These are phyloP conservation scores for Fregata magnificens DNA, from an alignment of 2,113 vertebrate species.

Conservation along the genomic window DNA sequence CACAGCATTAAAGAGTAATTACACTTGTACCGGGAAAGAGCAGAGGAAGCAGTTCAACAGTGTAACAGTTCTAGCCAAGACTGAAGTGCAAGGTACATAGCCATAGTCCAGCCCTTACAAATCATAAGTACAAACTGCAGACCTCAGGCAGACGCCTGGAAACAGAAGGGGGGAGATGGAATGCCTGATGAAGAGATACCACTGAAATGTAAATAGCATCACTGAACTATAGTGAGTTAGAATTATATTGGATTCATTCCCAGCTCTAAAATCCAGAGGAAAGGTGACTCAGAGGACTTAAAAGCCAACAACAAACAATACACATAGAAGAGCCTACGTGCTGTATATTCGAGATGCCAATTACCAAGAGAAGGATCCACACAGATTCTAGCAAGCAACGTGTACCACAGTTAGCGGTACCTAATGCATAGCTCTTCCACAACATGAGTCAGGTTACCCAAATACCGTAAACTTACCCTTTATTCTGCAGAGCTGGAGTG, in stretches of 20 bases:
- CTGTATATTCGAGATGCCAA: not conserved
- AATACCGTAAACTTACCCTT: not conserved
- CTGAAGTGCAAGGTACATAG: not conserved
- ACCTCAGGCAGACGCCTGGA: not conserved
- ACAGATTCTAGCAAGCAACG: not conserved
- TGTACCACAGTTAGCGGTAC: not conserved
- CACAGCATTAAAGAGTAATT: not conserved
- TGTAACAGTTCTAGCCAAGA: not conserved
- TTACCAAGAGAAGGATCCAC: not conserved
- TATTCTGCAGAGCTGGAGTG: not conserved
- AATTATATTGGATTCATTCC: not conserved
- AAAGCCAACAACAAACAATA: not conserved
- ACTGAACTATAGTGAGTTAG: not conserved
- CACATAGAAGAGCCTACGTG: not conserved
- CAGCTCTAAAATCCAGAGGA: not conserved
- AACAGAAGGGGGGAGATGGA: not conserved
- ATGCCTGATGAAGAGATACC: not conserved
- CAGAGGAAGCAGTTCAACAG: not conserved
- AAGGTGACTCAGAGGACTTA: not conserved
- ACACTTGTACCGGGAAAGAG: not conserved
- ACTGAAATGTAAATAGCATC: not conserved
- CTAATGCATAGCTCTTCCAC: not conserved
- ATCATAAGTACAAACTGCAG: conserved; percentile 24
- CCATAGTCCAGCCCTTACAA: not conserved
- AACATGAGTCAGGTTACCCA: not conserved